Evolutionary conservation across 2,797 vertebrate genomes (phyloP).

Genomic region (Lates japonicus): DNA sequence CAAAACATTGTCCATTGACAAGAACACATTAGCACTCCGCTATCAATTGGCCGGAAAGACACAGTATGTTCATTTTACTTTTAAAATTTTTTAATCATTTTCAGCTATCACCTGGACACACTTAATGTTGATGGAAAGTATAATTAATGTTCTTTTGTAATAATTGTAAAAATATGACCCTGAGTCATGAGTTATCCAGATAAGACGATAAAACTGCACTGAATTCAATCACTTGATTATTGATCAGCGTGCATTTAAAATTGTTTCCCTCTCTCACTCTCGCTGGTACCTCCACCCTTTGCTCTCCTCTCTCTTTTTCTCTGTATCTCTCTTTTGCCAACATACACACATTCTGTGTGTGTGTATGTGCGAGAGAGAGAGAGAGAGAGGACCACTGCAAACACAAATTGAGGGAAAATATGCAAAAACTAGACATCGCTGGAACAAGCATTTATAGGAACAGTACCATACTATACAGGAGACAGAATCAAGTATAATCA

Average conservation of each 20-base stretch:
- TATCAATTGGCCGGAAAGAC: not conserved
- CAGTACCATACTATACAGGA: not conserved
- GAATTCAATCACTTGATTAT: slow-evolving; percentile 37
- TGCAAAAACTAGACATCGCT: slow-evolving; percentile 35
- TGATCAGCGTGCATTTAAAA: slow-evolving; percentile 32
- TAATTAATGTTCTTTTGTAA: slow-evolving; percentile 19
- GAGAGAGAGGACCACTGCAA: slow-evolving; percentile 37
- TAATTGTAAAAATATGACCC: slow-evolving; percentile 26
- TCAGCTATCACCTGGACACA: not conserved
- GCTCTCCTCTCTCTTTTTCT: not conserved
- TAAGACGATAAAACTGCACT: slow-evolving; percentile 12
- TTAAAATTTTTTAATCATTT: not conserved
- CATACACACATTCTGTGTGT: slow-evolving; percentile 11
- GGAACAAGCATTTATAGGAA: slow-evolving; percentile 11
- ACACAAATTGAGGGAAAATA: slow-evolving; percentile 18
- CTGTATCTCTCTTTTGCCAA: not conserved
- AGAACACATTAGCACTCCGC: not conserved
- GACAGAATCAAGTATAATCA: slow-evolving; percentile 8
- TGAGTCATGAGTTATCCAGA: not conserved
- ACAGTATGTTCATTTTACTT: not conserved
- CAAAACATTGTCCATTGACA: not conserved
- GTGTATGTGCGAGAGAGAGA: not conserved
- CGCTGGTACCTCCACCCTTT: slow-evolving; percentile 26
- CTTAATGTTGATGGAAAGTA: not conserved
- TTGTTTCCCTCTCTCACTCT: slow-evolving; percentile 21